Conservation (phyloP, 2,797 vertebrate species). For the Channallabes apus region DNA sequence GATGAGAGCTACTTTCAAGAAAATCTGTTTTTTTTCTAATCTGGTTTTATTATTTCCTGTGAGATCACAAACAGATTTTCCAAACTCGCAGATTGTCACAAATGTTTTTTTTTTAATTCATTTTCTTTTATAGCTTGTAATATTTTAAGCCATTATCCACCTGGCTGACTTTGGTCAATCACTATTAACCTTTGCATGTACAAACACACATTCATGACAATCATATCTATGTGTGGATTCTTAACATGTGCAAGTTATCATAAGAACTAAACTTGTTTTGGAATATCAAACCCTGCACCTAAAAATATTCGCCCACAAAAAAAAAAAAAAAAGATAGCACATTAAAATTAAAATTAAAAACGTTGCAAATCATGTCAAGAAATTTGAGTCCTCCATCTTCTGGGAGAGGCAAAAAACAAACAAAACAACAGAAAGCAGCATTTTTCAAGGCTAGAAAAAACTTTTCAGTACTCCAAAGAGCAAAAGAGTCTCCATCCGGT, state of each 20-base stretch:
- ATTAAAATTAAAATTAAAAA: slow-evolving; percentile 6
- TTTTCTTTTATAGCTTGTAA: slow-evolving; percentile 12
- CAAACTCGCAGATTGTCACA: slow-evolving; percentile 1
- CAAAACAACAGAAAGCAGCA: slow-evolving; percentile 61
- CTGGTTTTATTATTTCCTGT: not conserved
- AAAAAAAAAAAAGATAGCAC: slow-evolving; percentile 22
- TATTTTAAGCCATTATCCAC: slow-evolving; percentile 24
- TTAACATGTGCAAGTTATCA: slow-evolving; percentile 43
- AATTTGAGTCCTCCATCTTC: slow-evolving; percentile 49
- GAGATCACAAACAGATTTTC: not conserved
- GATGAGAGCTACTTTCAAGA: not conserved
- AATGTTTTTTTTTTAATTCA: slow-evolving; percentile 17
- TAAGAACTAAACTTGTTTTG: slow-evolving; percentile 43
- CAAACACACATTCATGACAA: slow-evolving; percentile 53
- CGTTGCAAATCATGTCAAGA: slow-evolving; percentile 49
- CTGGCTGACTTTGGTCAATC: slow-evolving; percentile 34
- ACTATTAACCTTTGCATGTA: slow-evolving; percentile 46
- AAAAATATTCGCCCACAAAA: slow-evolving; percentile 37
- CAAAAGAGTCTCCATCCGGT: slow-evolving; percentile 45
- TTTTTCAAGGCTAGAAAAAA: slow-evolving; percentile 57
- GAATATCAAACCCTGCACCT: slow-evolving; percentile 43
- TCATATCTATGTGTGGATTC: slow-evolving; percentile 57
- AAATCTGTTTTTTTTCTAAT: not conserved
- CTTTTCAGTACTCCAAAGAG: slow-evolving; percentile 45
- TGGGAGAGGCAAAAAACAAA: not conserved